A percentile compares a stretch with the other conserved stretches of the same genome.
These are phyloP conservation scores for Drosophila saltans DNA, from an alignment of 1,140 invertebrate species.

Conservation along the genomic window DNA sequence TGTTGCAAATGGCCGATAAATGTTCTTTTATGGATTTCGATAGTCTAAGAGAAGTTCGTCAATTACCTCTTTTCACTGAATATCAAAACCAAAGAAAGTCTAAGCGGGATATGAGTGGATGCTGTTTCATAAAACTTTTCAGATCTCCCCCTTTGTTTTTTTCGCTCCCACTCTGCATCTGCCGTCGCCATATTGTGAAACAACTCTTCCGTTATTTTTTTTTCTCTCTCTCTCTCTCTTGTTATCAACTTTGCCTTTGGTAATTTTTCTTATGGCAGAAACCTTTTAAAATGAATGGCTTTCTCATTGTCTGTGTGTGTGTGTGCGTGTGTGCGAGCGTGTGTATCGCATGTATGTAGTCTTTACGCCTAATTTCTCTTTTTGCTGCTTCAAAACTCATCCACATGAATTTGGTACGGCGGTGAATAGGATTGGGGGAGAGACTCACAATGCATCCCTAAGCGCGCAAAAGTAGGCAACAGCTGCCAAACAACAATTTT, in stretches of 20 bases:
- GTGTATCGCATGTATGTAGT: conserved; percentile 69
- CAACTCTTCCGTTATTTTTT: conserved; percentile 56
- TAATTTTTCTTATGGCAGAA: conserved; percentile 67
- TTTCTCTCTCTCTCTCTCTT: conserved; percentile 7
- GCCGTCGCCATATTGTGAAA: conserved; percentile 66
- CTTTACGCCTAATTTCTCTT: conserved; percentile 78
- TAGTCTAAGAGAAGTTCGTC: too few species aligned
- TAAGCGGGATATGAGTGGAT: too few species aligned
- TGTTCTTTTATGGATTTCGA: too few species aligned
- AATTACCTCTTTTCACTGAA: too few species aligned
- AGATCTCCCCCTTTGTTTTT: not conserved
- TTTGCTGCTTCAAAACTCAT: conserved; percentile 31
- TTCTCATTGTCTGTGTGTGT: conserved; percentile 2
- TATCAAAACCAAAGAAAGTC: too few species aligned
- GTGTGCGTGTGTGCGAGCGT: not conserved
- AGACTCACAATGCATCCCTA: conserved; percentile 68
- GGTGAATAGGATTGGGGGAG: not conserved
- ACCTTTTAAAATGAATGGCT: conserved; percentile 75
- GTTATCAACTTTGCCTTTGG: conserved; percentile 50
- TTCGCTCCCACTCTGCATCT: conserved; percentile 20
- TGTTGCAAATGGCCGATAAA: too few species aligned
- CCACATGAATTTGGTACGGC: conserved; percentile 2
- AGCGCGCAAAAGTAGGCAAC: conserved; percentile 74
- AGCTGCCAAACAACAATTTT: conserved; percentile 71
- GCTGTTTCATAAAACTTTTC: not conserved